A percentile compares a stretch with the other conserved stretches of the same genome.
Conservation (phyloP, 2,888 invertebrate species). For the Dendrolimus pini region DNA sequence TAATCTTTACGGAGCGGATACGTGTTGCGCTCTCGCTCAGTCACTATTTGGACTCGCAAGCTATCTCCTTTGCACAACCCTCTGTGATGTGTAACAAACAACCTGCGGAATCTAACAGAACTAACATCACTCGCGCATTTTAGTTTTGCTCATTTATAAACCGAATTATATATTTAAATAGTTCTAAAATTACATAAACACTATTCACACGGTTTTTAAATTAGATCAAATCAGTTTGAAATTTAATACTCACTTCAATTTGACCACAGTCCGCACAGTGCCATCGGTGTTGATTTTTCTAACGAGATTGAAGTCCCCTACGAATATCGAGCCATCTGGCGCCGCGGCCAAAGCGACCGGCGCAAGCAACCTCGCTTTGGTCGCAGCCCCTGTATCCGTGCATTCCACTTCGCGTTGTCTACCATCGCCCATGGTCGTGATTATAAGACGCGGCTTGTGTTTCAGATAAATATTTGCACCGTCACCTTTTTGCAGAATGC, state of each 20-base stretch:
- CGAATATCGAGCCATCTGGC: conserved; percentile 94
- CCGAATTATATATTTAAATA: too few species aligned
- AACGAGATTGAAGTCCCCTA: conserved; percentile 97
- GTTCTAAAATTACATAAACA: too few species aligned
- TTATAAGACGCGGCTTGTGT: conserved; percentile 92
- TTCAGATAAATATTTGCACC: conserved; percentile 96
- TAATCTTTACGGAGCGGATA: too few species aligned
- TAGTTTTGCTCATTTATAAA: too few species aligned
- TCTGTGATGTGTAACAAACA: too few species aligned
- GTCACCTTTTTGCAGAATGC: conserved; percentile 97
- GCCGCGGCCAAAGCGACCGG: conserved; percentile 95
- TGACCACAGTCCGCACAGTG: conserved; percentile 85
- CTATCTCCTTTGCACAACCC: too few species aligned
- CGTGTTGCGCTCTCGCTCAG: too few species aligned
- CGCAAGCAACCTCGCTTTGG: conserved; percentile 88
- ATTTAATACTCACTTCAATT: conserved; percentile 82
- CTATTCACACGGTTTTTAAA: too few species aligned
- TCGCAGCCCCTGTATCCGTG: conserved; percentile 81
- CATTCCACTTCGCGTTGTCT: conserved; percentile 93
- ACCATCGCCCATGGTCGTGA: conserved; percentile 94
- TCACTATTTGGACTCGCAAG: too few species aligned
- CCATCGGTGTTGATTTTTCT: conserved; percentile 92
- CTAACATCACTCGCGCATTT: too few species aligned
- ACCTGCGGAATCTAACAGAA: too few species aligned
- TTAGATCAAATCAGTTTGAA: too few species aligned